Conservation (phyloP, 2,797 vertebrate genomes). For the Naso thynnoides region DNA sequence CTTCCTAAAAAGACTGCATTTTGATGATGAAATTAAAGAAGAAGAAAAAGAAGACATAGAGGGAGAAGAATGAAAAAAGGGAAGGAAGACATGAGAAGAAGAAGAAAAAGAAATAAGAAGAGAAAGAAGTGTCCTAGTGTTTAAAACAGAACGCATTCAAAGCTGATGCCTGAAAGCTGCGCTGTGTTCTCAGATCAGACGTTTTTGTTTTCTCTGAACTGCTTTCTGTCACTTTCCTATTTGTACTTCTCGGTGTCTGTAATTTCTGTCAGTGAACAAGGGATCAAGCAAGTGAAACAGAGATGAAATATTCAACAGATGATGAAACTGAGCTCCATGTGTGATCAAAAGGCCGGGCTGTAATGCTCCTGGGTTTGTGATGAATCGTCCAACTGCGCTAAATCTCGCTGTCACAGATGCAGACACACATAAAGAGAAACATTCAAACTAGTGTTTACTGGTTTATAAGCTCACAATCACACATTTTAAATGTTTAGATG, state of each 20-base stretch:
- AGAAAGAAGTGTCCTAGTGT: no score
- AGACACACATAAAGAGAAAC: slow-evolving; percentile 10
- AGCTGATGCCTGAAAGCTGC: background rate
- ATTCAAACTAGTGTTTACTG: background rate
- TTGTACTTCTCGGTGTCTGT: slow-evolving; percentile 20
- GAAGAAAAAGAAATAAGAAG: no score
- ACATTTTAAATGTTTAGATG: background rate
- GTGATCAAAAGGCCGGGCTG: slow-evolving; percentile 55
- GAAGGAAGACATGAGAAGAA: no score
- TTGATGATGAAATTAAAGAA: no score
- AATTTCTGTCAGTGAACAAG: slow-evolving; percentile 26
- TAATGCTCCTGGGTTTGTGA: slow-evolving; percentile 39
- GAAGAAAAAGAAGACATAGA: background rate
- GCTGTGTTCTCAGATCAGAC: background rate
- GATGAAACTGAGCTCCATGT: slow-evolving; percentile 52
- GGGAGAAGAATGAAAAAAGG: background rate
- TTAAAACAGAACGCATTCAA: background rate
- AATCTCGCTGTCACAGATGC: slow-evolving; percentile 18
- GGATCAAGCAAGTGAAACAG: slow-evolving; percentile 33
- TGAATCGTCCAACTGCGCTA: slow-evolving; percentile 25
- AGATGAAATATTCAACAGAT: slow-evolving; percentile 67
- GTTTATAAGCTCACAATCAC: background rate
- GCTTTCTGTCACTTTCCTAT: slow-evolving; percentile 12
- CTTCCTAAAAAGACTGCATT: no score
- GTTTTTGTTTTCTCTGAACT: slow-evolving; percentile 17